Conservation (phyloP, 1,140 invertebrate genomes). For the Rhopalosiphum padi region DNA sequence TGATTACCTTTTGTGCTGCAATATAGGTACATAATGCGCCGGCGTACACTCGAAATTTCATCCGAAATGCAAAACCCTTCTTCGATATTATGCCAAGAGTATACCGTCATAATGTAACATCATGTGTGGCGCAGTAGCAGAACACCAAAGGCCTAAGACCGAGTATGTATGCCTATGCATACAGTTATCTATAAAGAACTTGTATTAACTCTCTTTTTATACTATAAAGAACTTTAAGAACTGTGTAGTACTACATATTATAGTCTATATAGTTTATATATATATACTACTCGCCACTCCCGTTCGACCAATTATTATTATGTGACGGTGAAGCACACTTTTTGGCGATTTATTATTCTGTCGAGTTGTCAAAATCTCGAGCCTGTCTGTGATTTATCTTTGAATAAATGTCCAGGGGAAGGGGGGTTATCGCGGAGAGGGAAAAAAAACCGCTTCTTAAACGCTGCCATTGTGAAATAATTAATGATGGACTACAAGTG, state of each 20-base stretch:
- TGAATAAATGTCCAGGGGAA: background rate
- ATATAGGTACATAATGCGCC: background rate
- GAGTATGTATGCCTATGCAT: background rate
- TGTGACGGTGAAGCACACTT: background rate
- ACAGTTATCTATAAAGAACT: background rate
- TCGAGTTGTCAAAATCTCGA: conserved; percentile 40
- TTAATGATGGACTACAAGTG: conserved; percentile 40
- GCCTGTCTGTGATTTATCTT: conserved; percentile 33
- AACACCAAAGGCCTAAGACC: background rate
- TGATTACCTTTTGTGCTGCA: conserved; percentile 26
- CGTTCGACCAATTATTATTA: conserved; percentile 33
- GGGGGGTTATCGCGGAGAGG: background rate
- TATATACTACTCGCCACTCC: background rate
- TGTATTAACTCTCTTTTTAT: background rate
- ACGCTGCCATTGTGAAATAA: conserved; percentile 41
- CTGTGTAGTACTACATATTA: background rate
- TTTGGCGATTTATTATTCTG: conserved; percentile 46
- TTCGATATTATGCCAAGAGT: background rate
- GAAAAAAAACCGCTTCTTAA: conserved; percentile 22
- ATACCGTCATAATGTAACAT: background rate
- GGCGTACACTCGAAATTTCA: background rate
- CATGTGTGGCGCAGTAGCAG: background rate
- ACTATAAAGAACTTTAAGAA: background rate
- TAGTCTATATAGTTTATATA: background rate
- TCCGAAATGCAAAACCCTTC: conserved; percentile 27